A percentile compares a stretch with the other conserved stretches of the same genome.
phyloP scores from a whole-genome alignment of 2,113 vertebrate genomes.

The Sinocyclocheilus anshuiensis region DNA sequence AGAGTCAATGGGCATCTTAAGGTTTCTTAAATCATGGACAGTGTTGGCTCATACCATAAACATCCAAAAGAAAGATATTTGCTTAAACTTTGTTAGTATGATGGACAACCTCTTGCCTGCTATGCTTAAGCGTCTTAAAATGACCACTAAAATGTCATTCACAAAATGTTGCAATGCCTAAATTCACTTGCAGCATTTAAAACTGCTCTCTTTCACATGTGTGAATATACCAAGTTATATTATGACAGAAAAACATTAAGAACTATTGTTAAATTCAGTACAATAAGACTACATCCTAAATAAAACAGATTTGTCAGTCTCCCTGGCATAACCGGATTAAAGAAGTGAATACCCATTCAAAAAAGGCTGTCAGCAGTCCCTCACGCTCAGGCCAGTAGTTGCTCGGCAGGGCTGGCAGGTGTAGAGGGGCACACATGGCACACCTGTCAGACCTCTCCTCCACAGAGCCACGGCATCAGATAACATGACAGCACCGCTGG shows the following conservation, averaged over 20 bases:
- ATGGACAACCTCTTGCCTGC: neutral
- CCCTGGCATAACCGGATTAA: conserved; percentile 40
- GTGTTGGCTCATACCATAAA: too few relatives aligned
- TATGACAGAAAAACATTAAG: neutral
- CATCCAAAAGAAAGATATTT: neutral
- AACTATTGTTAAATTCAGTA: too few relatives aligned
- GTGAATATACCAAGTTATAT: neutral
- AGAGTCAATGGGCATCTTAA: neutral
- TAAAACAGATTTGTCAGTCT: conserved; percentile 8
- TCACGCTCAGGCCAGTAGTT: conserved; percentile 16
- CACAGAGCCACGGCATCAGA: conserved; percentile 65
- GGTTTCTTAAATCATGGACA: neutral
- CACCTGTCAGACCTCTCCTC: conserved; percentile 72
- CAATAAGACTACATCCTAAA: too few relatives aligned
- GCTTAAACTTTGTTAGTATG: neutral
- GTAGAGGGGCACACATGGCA: conserved; percentile 61
- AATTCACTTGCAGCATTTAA: too few relatives aligned
- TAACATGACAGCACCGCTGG: conserved; percentile 72
- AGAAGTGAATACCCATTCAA: conserved; percentile 34
- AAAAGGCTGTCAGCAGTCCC: conserved; percentile 34
- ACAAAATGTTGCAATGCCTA: too few relatives aligned
- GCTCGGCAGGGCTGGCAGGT: conserved; percentile 49
- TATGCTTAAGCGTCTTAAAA: neutral
- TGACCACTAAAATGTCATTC: neutral
- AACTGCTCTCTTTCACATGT: neutral